Percentiles rank a stretch among this genome's conserved stretches.
phyloP scores from a whole-genome alignment of 1,140 invertebrate species.

The Hycleus cichorii region DNA sequence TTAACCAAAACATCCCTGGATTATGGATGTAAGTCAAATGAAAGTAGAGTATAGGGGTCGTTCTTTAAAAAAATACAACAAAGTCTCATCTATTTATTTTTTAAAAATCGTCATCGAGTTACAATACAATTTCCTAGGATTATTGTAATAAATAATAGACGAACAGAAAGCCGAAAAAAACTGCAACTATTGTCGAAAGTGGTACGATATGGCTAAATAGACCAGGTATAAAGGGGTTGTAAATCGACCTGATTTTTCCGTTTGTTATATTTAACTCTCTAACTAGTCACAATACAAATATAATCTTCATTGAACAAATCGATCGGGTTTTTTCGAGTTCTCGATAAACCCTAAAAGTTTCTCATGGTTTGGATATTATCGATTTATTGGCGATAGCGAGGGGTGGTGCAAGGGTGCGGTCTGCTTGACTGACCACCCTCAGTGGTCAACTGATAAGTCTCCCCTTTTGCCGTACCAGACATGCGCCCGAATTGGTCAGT shows the following conservation, averaged over 20 bases:
- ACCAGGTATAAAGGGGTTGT: slow-evolving; percentile 17
- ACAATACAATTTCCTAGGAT: slow-evolving; percentile 19
- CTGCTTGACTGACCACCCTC: slow-evolving; percentile 32
- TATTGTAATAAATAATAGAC: slow-evolving; percentile 1
- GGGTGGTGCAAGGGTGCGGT: slow-evolving; percentile 25
- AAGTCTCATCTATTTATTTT: slow-evolving; percentile 8
- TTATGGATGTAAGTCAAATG: slow-evolving; percentile 19
- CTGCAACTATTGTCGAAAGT: slow-evolving; percentile 13
- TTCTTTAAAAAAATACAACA: no score
- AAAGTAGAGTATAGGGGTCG: slow-evolving; percentile 6
- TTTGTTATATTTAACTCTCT: no score
- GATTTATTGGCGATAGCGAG: slow-evolving; percentile 9
- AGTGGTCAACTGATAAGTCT: slow-evolving; percentile 22
- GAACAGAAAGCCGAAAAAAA: neutral
- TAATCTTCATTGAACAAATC: slow-evolving; percentile 25
- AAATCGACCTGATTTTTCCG: slow-evolving; percentile 1
- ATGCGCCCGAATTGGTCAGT: slow-evolving; percentile 19
- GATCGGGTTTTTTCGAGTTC: slow-evolving; percentile 9
- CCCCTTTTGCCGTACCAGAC: neutral
- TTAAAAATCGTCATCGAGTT: slow-evolving; percentile 18
- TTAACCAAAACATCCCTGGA: slow-evolving; percentile 21
- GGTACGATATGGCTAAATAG: slow-evolving; percentile 10
- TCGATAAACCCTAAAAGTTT: no score
- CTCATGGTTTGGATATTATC: no score
- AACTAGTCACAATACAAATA: no score